Conservation (phyloP, 1,140 invertebrate species). For the Lordiphosa mommai region DNA sequence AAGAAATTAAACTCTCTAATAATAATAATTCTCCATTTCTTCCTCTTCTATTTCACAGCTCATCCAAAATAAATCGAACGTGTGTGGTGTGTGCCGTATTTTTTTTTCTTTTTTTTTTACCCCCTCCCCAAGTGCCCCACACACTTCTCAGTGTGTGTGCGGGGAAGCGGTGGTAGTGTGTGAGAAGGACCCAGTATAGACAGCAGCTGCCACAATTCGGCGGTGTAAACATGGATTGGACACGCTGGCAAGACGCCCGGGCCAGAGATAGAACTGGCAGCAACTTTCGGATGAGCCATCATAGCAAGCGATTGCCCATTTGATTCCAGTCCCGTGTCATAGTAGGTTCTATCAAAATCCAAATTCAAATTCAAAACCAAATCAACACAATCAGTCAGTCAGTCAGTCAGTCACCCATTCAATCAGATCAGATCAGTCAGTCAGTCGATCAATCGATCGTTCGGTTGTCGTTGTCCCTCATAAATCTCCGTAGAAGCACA, state of each 20-base stretch:
- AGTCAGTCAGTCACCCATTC: conserved; percentile 25
- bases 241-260: conserved; percentile 70
- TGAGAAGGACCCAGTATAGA: conserved; percentile 18
- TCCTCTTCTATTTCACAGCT: neutral
- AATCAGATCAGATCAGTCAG: conserved; percentile 8
- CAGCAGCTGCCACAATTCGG: conserved; percentile 13
- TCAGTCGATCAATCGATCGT: conserved; percentile 11
- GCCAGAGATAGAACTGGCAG: conserved; percentile 70
- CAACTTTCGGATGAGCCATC: conserved; percentile 48
- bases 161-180: conserved; percentile 14
- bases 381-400: conserved; percentile 24
- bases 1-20: too few relatives aligned
- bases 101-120: conserved; percentile 22
- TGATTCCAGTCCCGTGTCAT: conserved; percentile 48
- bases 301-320: conserved; percentile 64
- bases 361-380: conserved; percentile 9
- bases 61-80: neutral
- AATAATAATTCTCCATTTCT: too few relatives aligned
- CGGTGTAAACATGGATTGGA: conserved; percentile 73
- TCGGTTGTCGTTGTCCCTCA: conserved; percentile 11
- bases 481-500: conserved; percentile 5
- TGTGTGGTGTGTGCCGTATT: neutral
- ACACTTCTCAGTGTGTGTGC: conserved; percentile 25
- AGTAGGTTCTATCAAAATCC: conserved; percentile 33
- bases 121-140: neutral